These are phyloP conservation scores for Subacronicta megacephala DNA, from an alignment of 2,888 invertebrate genomes.

Conservation along the genomic window DNA sequence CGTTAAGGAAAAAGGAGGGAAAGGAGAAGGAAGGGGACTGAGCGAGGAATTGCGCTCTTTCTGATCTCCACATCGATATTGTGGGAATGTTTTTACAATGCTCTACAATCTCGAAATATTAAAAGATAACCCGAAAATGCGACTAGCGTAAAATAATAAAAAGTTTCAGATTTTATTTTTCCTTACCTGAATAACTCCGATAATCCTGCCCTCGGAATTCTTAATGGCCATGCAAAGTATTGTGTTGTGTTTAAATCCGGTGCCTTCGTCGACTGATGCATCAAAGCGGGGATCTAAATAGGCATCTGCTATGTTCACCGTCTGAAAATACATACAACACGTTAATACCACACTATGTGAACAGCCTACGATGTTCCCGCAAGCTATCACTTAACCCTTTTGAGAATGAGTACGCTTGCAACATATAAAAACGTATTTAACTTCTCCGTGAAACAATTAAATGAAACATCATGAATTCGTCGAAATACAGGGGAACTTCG, in stretches of 20 bases:
- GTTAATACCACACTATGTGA: conserved; percentile 28
- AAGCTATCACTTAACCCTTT: conserved; percentile 19
- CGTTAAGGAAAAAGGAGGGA: no score
- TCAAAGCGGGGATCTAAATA: conserved; percentile 97
- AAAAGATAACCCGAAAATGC: conserved; percentile 12
- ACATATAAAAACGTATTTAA: conserved; percentile 11
- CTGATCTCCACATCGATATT: no score
- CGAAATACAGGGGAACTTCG: conserved; percentile 43
- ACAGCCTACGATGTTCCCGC: conserved; percentile 22
- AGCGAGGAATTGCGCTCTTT: no score
- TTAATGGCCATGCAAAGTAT: conserved; percentile 99
- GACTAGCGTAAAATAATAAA: conserved; percentile 24
- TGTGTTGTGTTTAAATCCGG: conserved; percentile 95
- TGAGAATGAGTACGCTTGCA: conserved; percentile 17
- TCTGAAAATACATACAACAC: conserved; percentile 88
- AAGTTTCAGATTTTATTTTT: conserved; percentile 16
- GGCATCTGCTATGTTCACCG: conserved; percentile 97
- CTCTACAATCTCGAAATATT: no score
- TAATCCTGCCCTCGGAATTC: conserved; percentile 96
- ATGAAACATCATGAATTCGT: conserved; percentile 46
- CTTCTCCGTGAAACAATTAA: conserved; percentile 34
- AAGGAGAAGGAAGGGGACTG: no score
- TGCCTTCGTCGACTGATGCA: conserved; percentile 94
- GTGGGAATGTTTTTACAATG: no score
- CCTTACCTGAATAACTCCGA: conserved; percentile 95